Evolutionary conservation across 2,888 invertebrate genomes (phyloP).

Genomic region (Apotomis turbidana): DNA sequence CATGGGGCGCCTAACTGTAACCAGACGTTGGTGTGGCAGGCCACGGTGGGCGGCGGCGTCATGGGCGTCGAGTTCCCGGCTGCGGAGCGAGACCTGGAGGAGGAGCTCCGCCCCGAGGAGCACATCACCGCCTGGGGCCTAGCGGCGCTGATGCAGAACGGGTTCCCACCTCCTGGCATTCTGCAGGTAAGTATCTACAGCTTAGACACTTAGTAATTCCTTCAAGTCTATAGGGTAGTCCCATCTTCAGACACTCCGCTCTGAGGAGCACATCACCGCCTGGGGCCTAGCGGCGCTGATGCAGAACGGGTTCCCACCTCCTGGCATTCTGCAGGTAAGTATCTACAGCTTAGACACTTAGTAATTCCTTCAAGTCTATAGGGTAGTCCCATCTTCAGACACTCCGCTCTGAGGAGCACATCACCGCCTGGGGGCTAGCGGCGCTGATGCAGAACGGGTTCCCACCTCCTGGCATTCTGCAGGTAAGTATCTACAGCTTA

Average conservation of each 20-base stretch:
- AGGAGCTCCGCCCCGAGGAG: constrained; percentile 87
- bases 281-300: constrained; percentile 90
- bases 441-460: constrained; percentile 90
- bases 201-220: no score
- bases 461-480: constrained; percentile 86
- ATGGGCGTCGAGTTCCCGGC: constrained; percentile 78
- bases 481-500: constrained; percentile 47
- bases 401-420: constrained; percentile 88
- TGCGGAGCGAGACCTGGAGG: constrained; percentile 78
- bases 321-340: constrained; percentile 81
- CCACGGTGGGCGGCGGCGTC: constrained; percentile 63
- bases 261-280: constrained; percentile 89
- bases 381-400: constrained; percentile 54
- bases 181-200: constrained; percentile 61
- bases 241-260: constrained; percentile 80
- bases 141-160: constrained; percentile 90
- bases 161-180: constrained; percentile 87
- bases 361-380: constrained; percentile 39
- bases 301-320: constrained; percentile 89
- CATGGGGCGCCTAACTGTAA: constrained; percentile 34
- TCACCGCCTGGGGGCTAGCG: constrained; percentile 89
- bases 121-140: constrained; percentile 89
- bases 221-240: no score
- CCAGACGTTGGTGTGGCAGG: constrained; percentile 46
- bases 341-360: background rate